Base-by-base conservation (phyloP, 2,797 vertebrate genomes). In the Tarsius wallacei region DNA sequence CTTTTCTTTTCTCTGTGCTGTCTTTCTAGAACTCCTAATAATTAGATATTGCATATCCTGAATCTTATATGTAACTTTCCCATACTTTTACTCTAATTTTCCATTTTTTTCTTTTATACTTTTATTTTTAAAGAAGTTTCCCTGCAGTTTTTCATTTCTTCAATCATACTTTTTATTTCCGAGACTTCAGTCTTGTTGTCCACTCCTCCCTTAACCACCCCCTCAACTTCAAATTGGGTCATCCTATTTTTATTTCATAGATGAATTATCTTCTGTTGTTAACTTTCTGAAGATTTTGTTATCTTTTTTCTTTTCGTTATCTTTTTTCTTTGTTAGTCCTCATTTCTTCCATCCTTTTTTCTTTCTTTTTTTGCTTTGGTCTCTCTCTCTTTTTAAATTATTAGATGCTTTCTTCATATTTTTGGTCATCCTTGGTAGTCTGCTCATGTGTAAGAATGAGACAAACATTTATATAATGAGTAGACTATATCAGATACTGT, bases 11-110 rank as follows among this genome's bases (percentile, higher is more conserved):
- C 19, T 68, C 17, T 90, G 31, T 80, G 86, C 31, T 73, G 7
- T 90, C 42, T 87, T 97, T 93, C n/a, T 87, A 87, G 82, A 86
- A 82, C 78, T 94, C 26, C 51, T 53, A 22, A 63, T 77, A 53
- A 87, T 64, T 88, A 94, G 49, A 55, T 86, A 22, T 26, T 83
- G 2, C 19, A 7, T 64, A 76, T 80, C 86, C 26, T 61, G 10
- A 64, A 59, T 84, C n/a, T 84, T 93, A 1, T 78, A 84, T 36
- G 10, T 76, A 76, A 64, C 63, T 96, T 94, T 71, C 70, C 80
- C 71, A 33, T 51, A 17, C 68, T 96, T 93, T 84, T 59, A 88
- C 49, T 76, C 8, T 66, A 31, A 63, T 16, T 80, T 88, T 86
- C 5, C 19, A 57, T 61, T 91, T 96, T 82, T 91, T 95, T 87